phyloP scores from a whole-genome alignment of 1,140 invertebrate genomes.

The Tetragonula clypearis region DNA sequence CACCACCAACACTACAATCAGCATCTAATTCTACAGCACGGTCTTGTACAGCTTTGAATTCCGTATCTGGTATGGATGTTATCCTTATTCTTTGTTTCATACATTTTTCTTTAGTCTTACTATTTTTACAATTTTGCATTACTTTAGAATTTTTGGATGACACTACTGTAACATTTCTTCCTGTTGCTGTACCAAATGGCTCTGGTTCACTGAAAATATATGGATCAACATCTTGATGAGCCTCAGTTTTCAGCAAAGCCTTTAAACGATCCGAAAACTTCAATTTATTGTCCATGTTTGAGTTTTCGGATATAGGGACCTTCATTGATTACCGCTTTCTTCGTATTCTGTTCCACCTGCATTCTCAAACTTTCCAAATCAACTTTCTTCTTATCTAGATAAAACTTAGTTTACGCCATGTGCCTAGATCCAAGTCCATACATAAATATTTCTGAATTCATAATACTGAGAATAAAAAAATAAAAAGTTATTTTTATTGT shows the following conservation, averaged over 20 bases:
- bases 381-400: slow-evolving; percentile 56
- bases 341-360: slow-evolving; percentile 69
- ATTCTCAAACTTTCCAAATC: slow-evolving; percentile 71
- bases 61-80: slow-evolving; percentile 44
- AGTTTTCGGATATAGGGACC: slow-evolving; percentile 71
- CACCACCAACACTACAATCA: slow-evolving; percentile 31
- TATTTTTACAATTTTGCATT: slow-evolving; percentile 70
- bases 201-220: slow-evolving; percentile 84
- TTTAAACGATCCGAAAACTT: slow-evolving; percentile 82
- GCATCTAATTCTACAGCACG: slow-evolving; percentile 45
- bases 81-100: slow-evolving; percentile 72
- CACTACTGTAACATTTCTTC: slow-evolving; percentile 71
- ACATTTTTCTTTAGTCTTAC: slow-evolving; percentile 74
- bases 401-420: slow-evolving; percentile 67
- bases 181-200: slow-evolving; percentile 68
- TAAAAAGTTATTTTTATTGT: slow-evolving; percentile 58
- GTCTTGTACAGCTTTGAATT: slow-evolving; percentile 49
- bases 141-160: slow-evolving; percentile 70
- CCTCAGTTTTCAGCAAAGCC: slow-evolving; percentile 80
- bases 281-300: slow-evolving; percentile 82
- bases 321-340: slow-evolving; percentile 70
- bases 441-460: slow-evolving; percentile 45
- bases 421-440: slow-evolving; percentile 56
- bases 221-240: slow-evolving; percentile 81
- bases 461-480: slow-evolving; percentile 65